phyloP scores from a whole-genome alignment of 1,140 invertebrate species.

The Trichonephila clavipes region DNA sequence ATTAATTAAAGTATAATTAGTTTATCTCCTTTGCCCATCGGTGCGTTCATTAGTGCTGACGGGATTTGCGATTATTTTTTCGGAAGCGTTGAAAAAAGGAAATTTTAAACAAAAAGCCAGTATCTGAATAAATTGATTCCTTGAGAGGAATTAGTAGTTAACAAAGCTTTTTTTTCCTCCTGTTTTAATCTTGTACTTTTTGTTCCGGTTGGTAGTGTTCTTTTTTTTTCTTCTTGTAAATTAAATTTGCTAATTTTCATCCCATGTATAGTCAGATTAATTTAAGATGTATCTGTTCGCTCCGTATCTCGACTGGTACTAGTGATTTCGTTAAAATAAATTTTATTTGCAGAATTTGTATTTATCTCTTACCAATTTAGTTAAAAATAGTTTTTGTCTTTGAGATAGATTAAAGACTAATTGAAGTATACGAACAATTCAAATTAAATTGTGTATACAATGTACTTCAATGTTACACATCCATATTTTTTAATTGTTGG shows the following conservation, averaged over 20 bases:
- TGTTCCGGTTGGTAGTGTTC: too few relatives aligned
- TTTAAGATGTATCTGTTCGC: not conserved
- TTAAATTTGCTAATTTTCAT: not conserved
- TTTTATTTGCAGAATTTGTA: too few relatives aligned
- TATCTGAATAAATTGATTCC: slow-evolving; percentile 35
- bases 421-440: too few relatives aligned
- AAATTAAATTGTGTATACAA: too few relatives aligned
- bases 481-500: too few relatives aligned
- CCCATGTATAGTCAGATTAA: not conserved
- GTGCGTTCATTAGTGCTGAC: slow-evolving; percentile 32
- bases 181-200: not conserved
- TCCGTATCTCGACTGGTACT: not conserved
- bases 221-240: not conserved
- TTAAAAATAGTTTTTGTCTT: too few relatives aligned
- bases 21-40: slow-evolving; percentile 21
- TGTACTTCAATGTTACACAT: too few relatives aligned
- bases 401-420: too few relatives aligned
- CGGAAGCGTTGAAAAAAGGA: not conserved
- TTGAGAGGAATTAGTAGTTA: not conserved
- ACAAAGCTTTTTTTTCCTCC: not conserved
- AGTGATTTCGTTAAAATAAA: not conserved
- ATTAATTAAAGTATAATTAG: slow-evolving; percentile 58
- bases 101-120: not conserved
- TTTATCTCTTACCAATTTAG: too few relatives aligned
- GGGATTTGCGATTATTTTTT: slow-evolving; percentile 13